Base-by-base conservation (phyloP, 2,888 invertebrate genomes). In the Phaonia tiefii region DNA sequence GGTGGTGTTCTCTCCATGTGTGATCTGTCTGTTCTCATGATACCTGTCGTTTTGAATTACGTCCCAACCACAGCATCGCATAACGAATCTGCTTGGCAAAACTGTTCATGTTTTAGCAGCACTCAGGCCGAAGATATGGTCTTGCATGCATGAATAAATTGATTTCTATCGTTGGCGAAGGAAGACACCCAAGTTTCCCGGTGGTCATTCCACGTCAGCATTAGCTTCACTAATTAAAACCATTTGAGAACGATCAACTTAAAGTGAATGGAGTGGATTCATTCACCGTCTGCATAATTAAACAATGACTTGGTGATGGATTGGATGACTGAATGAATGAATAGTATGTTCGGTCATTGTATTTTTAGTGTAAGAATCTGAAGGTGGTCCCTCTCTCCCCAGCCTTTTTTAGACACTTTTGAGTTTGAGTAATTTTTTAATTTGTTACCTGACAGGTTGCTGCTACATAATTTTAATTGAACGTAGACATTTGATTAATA, bases 381-480 rank as follows among this genome's bases (percentile, higher is more conserved):
- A 11, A 58, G 31, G 37, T 44, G 51, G 17, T 39, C 56, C 46
- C 17, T 63, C 37, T 63, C 39, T 42, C 31, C 31, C 31, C 31
- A 31, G 3, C 31, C 31, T 8, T 37, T 72, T 60, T 39, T 7
- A 17, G 20, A 22, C 72, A 25, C 70, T 60, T 63, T 65, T 39
- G 58, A 58, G 54, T 78, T 81, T 81, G 78, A 78, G 78, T 81
- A 81, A 81, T 78, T 81, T 81, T 81, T 81, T 81, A 81, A 81
- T 78, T 78, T 81, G 77, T 81, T 81, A 75, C 81, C 65, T 81
- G 81, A 81, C 81, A 81, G 81, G 75, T 81, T 56, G 81, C 81
- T 81, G 81, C 78, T 78, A 81, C 75, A 81, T 78, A 75, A 81
- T 78, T 81, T 81, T 81, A 81, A 81, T 81, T 78, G 72, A 78